These are phyloP conservation scores for Acanthococcus lagerstroemiae DNA, from an alignment of 2,888 invertebrate species.

Conservation along the genomic window DNA sequence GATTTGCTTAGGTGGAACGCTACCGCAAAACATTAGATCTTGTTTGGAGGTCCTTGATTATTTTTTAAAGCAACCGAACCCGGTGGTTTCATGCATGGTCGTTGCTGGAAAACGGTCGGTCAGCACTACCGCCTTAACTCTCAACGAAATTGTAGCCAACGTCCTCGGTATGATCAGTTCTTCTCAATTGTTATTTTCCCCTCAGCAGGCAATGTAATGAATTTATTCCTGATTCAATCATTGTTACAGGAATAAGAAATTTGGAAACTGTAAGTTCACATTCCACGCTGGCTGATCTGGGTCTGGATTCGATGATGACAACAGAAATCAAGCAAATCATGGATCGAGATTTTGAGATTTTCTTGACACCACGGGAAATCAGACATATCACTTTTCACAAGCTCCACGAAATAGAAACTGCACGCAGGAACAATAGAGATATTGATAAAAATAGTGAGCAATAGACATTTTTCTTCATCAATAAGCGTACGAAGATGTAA, in stretches of 20 bases:
- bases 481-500: no score
- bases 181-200: no score
- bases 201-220: no score
- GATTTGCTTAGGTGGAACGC: constrained; percentile 55
- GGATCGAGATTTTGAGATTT: constrained; percentile 78
- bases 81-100: constrained; percentile 72
- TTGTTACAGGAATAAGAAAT: constrained; percentile 49
- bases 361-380: constrained; percentile 75
- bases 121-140: constrained; percentile 43
- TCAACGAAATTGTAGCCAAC: constrained; percentile 45
- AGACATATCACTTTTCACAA: constrained; percentile 68
- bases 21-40: constrained; percentile 74
- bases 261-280: constrained; percentile 58
- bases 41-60: constrained; percentile 58
- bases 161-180: constrained; percentile 39
- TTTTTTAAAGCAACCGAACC: constrained; percentile 54
- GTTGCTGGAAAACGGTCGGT: constrained; percentile 69
- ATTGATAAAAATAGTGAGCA: no score
- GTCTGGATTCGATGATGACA: constrained; percentile 95
- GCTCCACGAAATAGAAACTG: no score
- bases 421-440: no score
- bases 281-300: constrained; percentile 74
- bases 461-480: no score
- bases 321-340: constrained; percentile 89
- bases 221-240: constrained; percentile 42